Percentiles rank a stretch among this genome's conserved stretches.
Conservation (phyloP, 1,140 invertebrate genomes). For the Formica exsecta region DNA sequence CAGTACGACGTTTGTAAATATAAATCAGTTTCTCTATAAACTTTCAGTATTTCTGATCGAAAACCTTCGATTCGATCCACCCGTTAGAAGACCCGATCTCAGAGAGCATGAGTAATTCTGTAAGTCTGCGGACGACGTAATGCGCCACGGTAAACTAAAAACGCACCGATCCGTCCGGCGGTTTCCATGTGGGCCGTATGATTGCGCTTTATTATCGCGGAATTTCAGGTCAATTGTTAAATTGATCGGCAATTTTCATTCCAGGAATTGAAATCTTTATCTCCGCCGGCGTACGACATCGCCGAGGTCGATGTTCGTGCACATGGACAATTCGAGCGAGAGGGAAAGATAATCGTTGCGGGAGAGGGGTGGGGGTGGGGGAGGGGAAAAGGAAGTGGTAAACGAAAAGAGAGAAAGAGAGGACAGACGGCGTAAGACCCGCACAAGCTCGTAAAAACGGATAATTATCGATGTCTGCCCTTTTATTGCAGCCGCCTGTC, state of each 20-base stretch:
- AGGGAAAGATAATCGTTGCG: conserved; percentile 26
- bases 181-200: conserved; percentile 77
- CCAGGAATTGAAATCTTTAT: conserved; percentile 84
- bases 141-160: conserved; percentile 73
- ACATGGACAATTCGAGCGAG: conserved; percentile 13
- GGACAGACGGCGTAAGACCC: neutral
- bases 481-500: conserved; percentile 77
- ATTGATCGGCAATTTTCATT: conserved; percentile 85
- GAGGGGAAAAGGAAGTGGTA: neutral
- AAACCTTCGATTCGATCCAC: conserved; percentile 44
- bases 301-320: conserved; percentile 48
- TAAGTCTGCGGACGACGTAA: conserved; percentile 54
- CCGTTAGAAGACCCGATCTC: conserved; percentile 58
- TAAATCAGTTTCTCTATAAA: neutral
- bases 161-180: conserved; percentile 68
- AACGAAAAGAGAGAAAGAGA: neutral
- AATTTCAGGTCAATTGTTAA: conserved; percentile 85
- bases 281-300: conserved; percentile 73
- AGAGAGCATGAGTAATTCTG: conserved; percentile 60
- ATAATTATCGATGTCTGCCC: conserved; percentile 83
- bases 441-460: conserved; percentile 80
- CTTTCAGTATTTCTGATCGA: neutral
- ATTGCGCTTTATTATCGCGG: conserved; percentile 82
- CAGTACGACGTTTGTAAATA: neutral
- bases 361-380: too few species aligned